Percentiles rank a stretch among this genome's conserved stretches.
phyloP scores from a whole-genome alignment of 2,113 vertebrate species.

The Electrona antarctica region DNA sequence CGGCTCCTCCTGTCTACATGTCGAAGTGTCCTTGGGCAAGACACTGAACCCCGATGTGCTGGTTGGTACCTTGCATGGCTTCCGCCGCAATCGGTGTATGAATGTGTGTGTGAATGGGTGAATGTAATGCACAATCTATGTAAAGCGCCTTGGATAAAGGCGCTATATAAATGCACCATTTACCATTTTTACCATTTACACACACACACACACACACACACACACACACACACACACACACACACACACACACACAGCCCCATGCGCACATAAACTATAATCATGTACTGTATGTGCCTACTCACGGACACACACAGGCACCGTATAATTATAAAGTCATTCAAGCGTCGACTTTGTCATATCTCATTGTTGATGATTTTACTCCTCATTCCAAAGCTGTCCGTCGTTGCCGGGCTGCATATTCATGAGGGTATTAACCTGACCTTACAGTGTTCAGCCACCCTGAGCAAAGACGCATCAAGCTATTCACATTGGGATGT shows the following conservation, averaged over 20 bases:
- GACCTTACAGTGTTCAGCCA: neutral
- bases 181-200: too few relatives aligned
- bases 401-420: neutral
- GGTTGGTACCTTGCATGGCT: too few relatives aligned
- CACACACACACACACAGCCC: neutral
- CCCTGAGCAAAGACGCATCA: neutral
- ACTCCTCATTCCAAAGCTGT: neutral
- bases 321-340: slow-evolving; percentile 17
- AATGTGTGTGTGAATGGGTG: too few relatives aligned
- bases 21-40: too few relatives aligned
- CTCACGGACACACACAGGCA: slow-evolving; percentile 20
- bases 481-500: neutral
- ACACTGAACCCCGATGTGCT: too few relatives aligned
- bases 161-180: too few relatives aligned
- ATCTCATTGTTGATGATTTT: neutral
- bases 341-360: slow-evolving; percentile 13
- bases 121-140: too few relatives aligned
- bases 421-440: slow-evolving; percentile 4
- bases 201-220: neutral
- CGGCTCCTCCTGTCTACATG: too few relatives aligned
- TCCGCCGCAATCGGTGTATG: too few relatives aligned
- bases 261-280: slow-evolving; percentile 14
- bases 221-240: slow-evolving; percentile 3
- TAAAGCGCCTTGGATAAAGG: too few relatives aligned
- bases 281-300: slow-evolving; percentile 3